These are phyloP conservation scores for Parnassius mnemosyne DNA, from an alignment of 2,888 invertebrate species.

Conservation along the genomic window DNA sequence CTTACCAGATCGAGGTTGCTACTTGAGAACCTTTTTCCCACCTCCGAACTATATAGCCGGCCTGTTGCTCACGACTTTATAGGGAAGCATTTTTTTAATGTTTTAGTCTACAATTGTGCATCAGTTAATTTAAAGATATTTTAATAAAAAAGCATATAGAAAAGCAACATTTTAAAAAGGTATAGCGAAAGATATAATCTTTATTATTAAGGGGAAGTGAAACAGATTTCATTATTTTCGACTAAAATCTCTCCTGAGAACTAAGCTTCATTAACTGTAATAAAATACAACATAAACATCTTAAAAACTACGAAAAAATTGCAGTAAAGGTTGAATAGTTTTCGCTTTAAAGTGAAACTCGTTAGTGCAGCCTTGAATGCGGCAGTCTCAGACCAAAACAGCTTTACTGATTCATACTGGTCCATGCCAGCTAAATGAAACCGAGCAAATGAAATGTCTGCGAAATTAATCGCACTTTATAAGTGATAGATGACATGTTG, in stretches of 20 bases:
- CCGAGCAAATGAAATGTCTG: conserved; percentile 55
- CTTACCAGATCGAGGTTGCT: no score
- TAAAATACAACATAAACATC: conserved; percentile 33
- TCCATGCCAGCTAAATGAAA: conserved; percentile 51
- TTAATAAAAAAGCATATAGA: background rate
- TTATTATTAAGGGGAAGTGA: no score
- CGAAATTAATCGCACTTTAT: conserved; percentile 28
- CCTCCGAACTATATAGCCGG: no score
- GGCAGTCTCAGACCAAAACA: conserved; percentile 30
- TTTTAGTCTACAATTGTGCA: no score
- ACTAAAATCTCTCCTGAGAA: no score
- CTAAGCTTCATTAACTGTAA: conserved; percentile 16
- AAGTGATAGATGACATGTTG: no score
- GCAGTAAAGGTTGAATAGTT: conserved; percentile 42
- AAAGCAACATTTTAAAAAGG: background rate
- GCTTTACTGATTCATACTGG: conserved; percentile 37
- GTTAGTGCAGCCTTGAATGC: conserved; percentile 44
- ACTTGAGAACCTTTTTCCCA: no score
- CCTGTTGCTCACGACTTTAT: no score
- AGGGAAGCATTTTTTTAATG: no score
- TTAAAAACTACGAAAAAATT: conserved; percentile 28
- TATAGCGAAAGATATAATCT: no score
- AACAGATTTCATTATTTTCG: no score
- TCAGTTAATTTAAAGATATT: no score
- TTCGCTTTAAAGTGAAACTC: conserved; percentile 51